Evolutionary conservation across 2,797 vertebrate genomes (phyloP), one percentile per base, ranked within the genome.

Genomic region (Pyrocephalus nanus): DNA sequence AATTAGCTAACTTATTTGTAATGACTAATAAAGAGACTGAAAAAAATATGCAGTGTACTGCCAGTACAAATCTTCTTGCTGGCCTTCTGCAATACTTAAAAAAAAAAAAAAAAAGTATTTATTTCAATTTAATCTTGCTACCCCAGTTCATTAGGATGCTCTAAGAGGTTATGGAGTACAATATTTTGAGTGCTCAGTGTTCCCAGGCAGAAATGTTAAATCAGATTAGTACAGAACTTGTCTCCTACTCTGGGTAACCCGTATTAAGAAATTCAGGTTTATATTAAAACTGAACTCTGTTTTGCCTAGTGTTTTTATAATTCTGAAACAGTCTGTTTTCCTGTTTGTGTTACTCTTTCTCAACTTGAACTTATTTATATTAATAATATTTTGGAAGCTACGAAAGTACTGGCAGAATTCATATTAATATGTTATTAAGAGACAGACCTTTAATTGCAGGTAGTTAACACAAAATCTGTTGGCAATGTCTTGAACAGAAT

Each of bases 1-100:
- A 96, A 95, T 95, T 82, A 95, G 67, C 48, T 80, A 54, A 92
- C 89, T 96, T 95, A 96, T 73, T 94, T 96, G 94, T 91, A 42
- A 88, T 57, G 62, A 88, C 76, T 82, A 83, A 69, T 72, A 62
- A 92, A 79, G 85, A 92, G 25, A 73, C 83, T 87, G 84, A 78
- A 13, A 90, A 48, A 84, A 58, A 72, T 83, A 93, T 17, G 40
- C 62, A 57, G 53, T 69, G 42, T 55, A 47, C 7, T 74, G 17
- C 42, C 34, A 34, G 25, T 75, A 48, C 8, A 55, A 58, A 75
- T 84, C 18, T 47, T 80, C 16, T 58, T 67, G 30, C 48, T 86
- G 27, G 6, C 12, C 10, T 16, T 73, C 29, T 86, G 25, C 65
- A 57, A 32, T 57, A 21, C 8, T 77, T 71, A 14, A 65, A 57